Base-by-base conservation (phyloP, 2,797 vertebrate species). In the Gouania willdenowi region DNA sequence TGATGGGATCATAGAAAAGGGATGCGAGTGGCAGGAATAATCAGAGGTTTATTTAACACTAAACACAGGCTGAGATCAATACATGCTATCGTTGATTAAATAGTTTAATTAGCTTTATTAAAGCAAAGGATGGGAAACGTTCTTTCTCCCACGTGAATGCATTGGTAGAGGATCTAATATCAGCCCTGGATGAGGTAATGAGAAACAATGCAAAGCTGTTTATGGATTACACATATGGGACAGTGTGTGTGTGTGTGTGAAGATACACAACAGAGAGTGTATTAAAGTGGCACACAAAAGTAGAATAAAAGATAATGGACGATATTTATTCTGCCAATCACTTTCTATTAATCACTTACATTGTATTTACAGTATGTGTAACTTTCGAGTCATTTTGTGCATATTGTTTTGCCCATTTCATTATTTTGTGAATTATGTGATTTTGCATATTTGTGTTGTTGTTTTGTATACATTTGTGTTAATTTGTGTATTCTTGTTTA, bases 271-370 rank as follows among this genome's bases (percentile, higher is more conserved):
- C n/a, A n/a, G n/a, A n/a, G n/a, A n/a, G n/a, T n/a, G n/a, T n/a
- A n/a, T n/a, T n/a, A n/a, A n/a, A n/a, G n/a, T n/a, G n/a, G n/a
- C n/a, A n/a, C n/a, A n/a, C n/a, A n/a, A n/a, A n/a, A 58, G 70
- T 56, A 65, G 67, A 81, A 85, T 85, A 72, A 86, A 83, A 79
- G 65, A 54, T 58, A 30, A 13, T 1, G 18, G 39, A 39, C 50
- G 62, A 57, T 48, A 63, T 73, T 54, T 62, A 49, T 51, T 82
- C 83, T 80, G 59, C 65, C 71, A 74, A 60, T 65, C 75, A 62
- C 49, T 75, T 75, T 71, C 65, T 60, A 72, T 74, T 52, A 79
- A 80, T 79, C 75, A 79, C 79, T 80, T 79, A 79, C 74, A 79
- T n/a, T n/a, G n/a, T n/a, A n/a, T n/a, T n/a, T n/a, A n/a, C n/a